Percentiles rank a stretch among this genome's conserved stretches.
These are phyloP conservation scores for Biston betularia DNA, from an alignment of 2,888 invertebrate species.

Conservation along the genomic window DNA sequence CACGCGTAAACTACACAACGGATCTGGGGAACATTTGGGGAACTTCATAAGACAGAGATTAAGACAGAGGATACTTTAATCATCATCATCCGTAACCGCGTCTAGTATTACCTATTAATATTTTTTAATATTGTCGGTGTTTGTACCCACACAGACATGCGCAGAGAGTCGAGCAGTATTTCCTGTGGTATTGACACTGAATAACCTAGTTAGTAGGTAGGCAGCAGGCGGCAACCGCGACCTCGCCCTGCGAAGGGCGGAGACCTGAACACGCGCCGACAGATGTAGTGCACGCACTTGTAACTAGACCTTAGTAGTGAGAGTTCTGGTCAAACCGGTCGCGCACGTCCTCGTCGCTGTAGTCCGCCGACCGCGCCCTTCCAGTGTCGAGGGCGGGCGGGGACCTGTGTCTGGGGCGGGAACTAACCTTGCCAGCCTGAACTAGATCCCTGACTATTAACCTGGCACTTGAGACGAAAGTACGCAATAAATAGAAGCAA, in stretches of 20 bases:
- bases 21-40: no score
- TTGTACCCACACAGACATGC: no score
- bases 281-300: not conserved
- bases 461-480: not conserved
- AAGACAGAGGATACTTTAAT: no score
- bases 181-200: constrained; percentile 10
- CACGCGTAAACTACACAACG: no score
- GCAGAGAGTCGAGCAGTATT: not conserved
- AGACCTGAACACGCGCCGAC: constrained; percentile 12
- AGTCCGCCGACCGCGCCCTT: constrained; percentile 36
- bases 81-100: no score
- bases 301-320: not conserved
- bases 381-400: constrained; percentile 38
- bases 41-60: no score
- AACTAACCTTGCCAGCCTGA: not conserved
- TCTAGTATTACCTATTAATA: no score
- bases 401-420: constrained; percentile 34
- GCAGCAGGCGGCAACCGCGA: constrained; percentile 15
- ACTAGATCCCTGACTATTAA: constrained; percentile 3
- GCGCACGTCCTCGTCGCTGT: not conserved
- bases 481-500: not conserved
- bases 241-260: constrained; percentile 28
- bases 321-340: constrained; percentile 1
- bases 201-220: not conserved
- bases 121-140: no score